Evolutionary conservation across 2,888 invertebrate genomes (phyloP).

Genomic region (Didymodactylos carnosus): DNA sequence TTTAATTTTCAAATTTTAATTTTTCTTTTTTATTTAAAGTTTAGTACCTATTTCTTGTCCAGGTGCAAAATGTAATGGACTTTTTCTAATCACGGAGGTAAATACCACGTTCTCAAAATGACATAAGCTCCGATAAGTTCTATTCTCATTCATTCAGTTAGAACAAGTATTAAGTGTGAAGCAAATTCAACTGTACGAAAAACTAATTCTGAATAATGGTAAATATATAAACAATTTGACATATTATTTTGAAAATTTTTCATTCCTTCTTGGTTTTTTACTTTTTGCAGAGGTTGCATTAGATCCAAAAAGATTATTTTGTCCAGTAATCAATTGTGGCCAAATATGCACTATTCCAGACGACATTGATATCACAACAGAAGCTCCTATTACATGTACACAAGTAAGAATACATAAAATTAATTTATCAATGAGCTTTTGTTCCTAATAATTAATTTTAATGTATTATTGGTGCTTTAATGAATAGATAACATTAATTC

Average conservation of each 20-base stretch:
- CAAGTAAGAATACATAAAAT: not conserved
- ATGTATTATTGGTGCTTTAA: no score
- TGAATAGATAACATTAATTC: not conserved
- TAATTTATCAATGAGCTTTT: no score
- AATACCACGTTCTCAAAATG: not conserved
- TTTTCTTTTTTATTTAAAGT: not conserved
- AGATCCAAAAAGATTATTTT: not conserved
- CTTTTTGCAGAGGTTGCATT: not conserved
- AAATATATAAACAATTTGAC: no score
- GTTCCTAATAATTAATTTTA: no score
- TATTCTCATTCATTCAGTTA: no score
- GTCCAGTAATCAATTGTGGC: not conserved
- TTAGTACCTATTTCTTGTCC: not conserved
- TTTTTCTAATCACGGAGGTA: not conserved
- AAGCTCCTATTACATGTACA: not conserved
- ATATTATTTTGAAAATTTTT: no score
- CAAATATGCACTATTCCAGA: not conserved
- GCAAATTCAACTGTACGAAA: not conserved
- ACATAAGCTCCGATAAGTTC: not conserved
- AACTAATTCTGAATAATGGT: not conserved
- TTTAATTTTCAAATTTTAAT: no score
- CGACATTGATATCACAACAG: no score
- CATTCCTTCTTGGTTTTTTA: no score
- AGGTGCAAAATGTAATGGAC: not conserved
- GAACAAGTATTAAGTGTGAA: no score